Percentiles rank a stretch among this genome's conserved stretches.
Evolutionary conservation across 2,888 invertebrate species (phyloP).

Genomic region (Matsumyia berberina): DNA sequence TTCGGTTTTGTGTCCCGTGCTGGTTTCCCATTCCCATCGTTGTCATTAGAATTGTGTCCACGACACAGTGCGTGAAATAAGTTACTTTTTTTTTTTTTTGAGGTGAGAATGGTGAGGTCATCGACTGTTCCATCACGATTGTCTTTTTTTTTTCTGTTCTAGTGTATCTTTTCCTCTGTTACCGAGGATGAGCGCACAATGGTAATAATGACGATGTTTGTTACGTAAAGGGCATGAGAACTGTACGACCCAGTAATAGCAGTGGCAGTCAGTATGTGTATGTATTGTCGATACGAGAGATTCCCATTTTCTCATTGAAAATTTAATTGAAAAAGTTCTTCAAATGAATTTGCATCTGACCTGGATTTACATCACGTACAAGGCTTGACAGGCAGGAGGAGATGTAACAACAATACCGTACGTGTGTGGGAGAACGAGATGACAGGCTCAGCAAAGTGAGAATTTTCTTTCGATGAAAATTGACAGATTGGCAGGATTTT

Average conservation of each 20-base stretch:
- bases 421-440: not conserved
- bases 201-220: slow-evolving; percentile 40
- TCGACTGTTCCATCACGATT: slow-evolving; percentile 50
- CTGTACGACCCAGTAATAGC: not conserved
- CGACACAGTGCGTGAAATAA: slow-evolving; percentile 52
- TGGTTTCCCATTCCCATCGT: slow-evolving; percentile 15
- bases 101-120: slow-evolving; percentile 63
- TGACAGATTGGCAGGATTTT: slow-evolving; percentile 8
- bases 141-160: slow-evolving; percentile 13
- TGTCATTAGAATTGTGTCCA: slow-evolving; percentile 56
- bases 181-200: slow-evolving; percentile 14
- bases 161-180: slow-evolving; percentile 18
- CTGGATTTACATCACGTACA: slow-evolving; percentile 69
- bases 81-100: slow-evolving; percentile 26
- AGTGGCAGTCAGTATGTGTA: slow-evolving; percentile 13
- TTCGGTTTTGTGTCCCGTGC: not conserved
- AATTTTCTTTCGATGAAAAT: not conserved
- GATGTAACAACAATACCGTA: slow-evolving; percentile 16
- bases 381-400: slow-evolving; percentile 40
- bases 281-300: slow-evolving; percentile 25
- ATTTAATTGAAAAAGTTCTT: slow-evolving; percentile 75
- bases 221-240: slow-evolving; percentile 28
- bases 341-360: slow-evolving; percentile 73
- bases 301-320: slow-evolving; percentile 65
- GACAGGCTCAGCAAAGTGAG: not conserved